Evolutionary conservation across 2,113 vertebrate genomes (phyloP).

Genomic region (Crotalus helleri): DNA sequence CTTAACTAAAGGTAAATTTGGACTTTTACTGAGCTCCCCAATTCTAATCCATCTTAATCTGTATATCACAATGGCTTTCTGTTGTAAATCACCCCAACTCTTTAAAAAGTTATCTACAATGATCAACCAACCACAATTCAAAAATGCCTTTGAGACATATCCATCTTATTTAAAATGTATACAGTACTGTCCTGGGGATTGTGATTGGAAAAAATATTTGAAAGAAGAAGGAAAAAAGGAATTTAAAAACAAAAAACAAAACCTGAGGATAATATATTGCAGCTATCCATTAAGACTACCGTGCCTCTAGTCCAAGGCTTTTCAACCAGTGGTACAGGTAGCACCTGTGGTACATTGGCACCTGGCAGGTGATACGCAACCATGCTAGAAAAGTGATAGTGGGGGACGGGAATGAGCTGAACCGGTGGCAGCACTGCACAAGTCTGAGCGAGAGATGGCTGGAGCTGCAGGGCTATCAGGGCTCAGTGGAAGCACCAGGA

Average conservation of each 20-base stretch:
- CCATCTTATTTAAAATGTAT: constrained; percentile 38
- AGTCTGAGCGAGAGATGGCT: too few species aligned
- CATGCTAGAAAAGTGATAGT: too few species aligned
- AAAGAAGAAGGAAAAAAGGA: background rate
- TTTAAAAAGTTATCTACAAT: constrained; percentile 40
- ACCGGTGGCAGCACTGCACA: too few species aligned
- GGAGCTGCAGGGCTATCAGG: too few species aligned
- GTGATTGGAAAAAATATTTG: constrained; percentile 45
- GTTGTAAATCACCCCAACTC: background rate
- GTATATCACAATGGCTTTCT: background rate
- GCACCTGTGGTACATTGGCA: too few species aligned
- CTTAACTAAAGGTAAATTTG: background rate
- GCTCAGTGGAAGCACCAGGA: too few species aligned
- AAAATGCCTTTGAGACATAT: constrained; percentile 15
- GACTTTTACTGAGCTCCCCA: background rate
- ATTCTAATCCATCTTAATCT: background rate
- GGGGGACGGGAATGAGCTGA: too few species aligned
- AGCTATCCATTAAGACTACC: background rate
- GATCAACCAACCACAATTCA: constrained; percentile 28
- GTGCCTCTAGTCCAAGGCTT: background rate
- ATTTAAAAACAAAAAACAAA: constrained; percentile 50
- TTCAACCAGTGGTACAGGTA: too few species aligned
- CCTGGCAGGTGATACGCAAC: too few species aligned
- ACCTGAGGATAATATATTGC: constrained; percentile 43
- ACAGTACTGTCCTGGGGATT: constrained; percentile 42